A percentile compares a stretch with the other conserved stretches of the same genome.
These are phyloP conservation scores for Cyclophora punctaria DNA, from an alignment of 2,888 invertebrate genomes.

Conservation along the genomic window DNA sequence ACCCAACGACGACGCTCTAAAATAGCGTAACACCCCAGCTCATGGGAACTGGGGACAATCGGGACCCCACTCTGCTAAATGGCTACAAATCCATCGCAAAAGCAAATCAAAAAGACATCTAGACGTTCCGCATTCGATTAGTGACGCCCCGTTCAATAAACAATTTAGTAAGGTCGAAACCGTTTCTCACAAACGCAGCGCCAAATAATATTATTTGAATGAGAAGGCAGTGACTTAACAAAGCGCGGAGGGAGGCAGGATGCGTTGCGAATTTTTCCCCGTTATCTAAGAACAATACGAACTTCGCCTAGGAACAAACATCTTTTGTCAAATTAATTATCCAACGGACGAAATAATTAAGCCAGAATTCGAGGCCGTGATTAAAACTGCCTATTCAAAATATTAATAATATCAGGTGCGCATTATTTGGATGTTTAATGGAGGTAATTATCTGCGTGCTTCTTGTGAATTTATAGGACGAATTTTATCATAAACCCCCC, in stretches of 20 bases:
- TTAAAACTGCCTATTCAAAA: conserved; percentile 46
- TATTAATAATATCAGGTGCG: conserved; percentile 54
- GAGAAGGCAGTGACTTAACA: conserved; percentile 48
- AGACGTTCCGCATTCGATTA: conserved; percentile 51
- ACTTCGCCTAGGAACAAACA: conserved; percentile 29
- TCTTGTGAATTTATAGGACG: conserved; percentile 39
- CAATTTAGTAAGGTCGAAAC: conserved; percentile 56
- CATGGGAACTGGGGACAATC: conserved; percentile 58
- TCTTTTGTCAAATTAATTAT: conserved; percentile 70
- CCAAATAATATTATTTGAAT: conserved; percentile 55
- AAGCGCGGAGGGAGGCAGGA: conserved; percentile 50
- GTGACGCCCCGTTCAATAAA: conserved; percentile 63
- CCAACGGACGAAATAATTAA: conserved; percentile 63
- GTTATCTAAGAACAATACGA: conserved; percentile 61
- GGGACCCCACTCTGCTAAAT: conserved; percentile 51
- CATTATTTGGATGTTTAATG: conserved; percentile 50
- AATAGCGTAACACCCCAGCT: conserved; percentile 71
- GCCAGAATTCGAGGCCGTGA: conserved; percentile 51
- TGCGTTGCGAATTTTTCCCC: conserved; percentile 60
- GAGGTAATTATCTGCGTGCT: conserved; percentile 42
- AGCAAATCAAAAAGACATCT: conserved; percentile 68
- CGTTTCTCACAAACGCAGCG: conserved; percentile 61
- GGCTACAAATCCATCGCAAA: conserved; percentile 61
- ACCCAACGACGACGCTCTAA: conserved; percentile 63
- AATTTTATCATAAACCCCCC: conserved; percentile 35